Evolutionary conservation across 2,113 vertebrate species (phyloP).

Genomic region (crab-eating macaque (Macaca fascicularis)): DNA sequence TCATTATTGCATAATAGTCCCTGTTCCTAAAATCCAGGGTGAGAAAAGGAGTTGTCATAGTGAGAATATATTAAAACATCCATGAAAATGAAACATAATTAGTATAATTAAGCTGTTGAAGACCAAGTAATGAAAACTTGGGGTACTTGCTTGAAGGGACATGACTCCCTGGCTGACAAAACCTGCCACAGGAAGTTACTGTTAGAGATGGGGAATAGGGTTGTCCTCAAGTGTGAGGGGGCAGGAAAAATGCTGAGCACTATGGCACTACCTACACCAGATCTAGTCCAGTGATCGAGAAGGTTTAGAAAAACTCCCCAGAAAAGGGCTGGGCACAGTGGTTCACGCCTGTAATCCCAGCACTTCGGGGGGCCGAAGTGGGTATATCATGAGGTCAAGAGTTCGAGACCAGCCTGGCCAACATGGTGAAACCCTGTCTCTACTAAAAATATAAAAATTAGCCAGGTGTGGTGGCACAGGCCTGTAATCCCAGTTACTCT

Average conservation of each 20-base stretch:
- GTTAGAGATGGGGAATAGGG: no score
- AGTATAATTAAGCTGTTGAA: not conserved
- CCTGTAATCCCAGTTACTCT: no score
- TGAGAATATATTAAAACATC: not conserved
- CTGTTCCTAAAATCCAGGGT: not conserved
- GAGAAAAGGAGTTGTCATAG: not conserved
- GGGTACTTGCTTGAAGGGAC: not conserved
- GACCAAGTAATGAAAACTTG: not conserved
- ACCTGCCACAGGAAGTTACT: not conserved
- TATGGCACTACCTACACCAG: not conserved
- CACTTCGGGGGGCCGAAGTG: no score
- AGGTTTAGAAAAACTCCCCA: not conserved
- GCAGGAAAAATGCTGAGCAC: not conserved
- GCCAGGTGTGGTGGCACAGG: no score
- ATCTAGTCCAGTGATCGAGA: accelerated
- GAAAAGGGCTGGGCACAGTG: not conserved
- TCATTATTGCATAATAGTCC: not conserved
- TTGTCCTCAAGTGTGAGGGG: not conserved
- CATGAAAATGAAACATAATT: not conserved
- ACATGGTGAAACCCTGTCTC: no score
- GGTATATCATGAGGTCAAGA: no score
- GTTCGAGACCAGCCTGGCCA: no score
- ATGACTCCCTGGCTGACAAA: not conserved
- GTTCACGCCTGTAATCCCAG: no score
- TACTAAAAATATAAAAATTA: no score